Base-by-base conservation (phyloP, 2,888 invertebrate genomes). In the Hypena proboscidalis region DNA sequence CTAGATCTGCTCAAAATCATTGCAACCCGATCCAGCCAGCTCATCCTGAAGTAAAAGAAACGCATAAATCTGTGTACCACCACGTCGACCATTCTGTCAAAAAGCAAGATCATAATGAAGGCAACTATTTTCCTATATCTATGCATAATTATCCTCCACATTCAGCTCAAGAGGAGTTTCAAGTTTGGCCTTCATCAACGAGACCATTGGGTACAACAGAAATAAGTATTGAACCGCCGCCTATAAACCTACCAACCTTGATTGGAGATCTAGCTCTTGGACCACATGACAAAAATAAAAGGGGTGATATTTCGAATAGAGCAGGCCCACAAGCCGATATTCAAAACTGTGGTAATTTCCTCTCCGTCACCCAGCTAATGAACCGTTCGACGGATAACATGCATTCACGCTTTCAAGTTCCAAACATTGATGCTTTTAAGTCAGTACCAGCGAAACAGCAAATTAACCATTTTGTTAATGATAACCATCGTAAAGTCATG, bases 281-380 rank as follows among this genome's bases (percentile, higher is more conserved):
- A 0, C 90, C 90, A 6, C 90, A 90, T 41, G 90, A 90, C 37
- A 89, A 83, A 59, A 90, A 88, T 71, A 89, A 82, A 62, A 82
- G 67, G 58, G 52, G 67, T 23, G 89, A 89, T 40, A 57, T 67
- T 15, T 50, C 75, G 2, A 80, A 70, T 56, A 77, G 85, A 60
- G 65, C 63, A 1, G 50, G 67, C 21, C 64, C 77, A 10, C 84
- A 83, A 52, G 48, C 73, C 31, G 90, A 90, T 47, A 54, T 80
- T 55, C 87, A 88, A 61, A 86, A 85, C 40, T 89, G 89, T 53
- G 79, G 82, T 10, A 90, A 85, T 66, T 90, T 90, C 52, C 78
- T 90, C 11, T 90, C 90, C 4, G 90, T 90, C 4, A 89, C 90
- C 1, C 90, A 90, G 45, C 64, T 90, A 31, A 90, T 90, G 90